A percentile compares a stretch with the other conserved stretches of the same genome.
Evolutionary conservation across 2,888 invertebrate species (phyloP).

Genomic region (Brachypterus glaber): DNA sequence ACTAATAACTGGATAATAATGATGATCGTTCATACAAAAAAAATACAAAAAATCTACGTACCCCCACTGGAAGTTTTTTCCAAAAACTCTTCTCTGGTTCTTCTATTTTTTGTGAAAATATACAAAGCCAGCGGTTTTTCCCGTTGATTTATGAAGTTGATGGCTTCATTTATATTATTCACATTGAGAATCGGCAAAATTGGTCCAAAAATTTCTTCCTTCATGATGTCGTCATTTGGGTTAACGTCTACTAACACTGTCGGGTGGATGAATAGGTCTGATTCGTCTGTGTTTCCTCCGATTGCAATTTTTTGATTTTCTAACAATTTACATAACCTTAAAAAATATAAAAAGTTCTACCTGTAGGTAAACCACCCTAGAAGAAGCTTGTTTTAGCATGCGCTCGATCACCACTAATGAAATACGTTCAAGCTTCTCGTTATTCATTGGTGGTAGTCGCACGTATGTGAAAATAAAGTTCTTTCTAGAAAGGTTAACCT

Average conservation of each 20-base stretch:
- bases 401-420: no score
- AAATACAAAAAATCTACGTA: not conserved
- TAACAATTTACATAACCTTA: constrained; percentile 52
- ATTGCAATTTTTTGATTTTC: constrained; percentile 61
- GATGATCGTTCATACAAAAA: no score
- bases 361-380: no score
- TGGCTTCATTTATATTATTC: constrained; percentile 76
- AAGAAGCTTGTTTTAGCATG: no score
- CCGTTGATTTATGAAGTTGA: constrained; percentile 78
- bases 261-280: constrained; percentile 75
- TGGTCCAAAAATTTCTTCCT: constrained; percentile 96
- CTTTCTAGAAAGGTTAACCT: no score
- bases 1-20: no score
- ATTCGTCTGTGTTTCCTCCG: constrained; percentile 68
- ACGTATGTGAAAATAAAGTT: no score
- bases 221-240: constrained; percentile 68
- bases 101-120: constrained; percentile 61
- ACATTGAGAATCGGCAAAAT: constrained; percentile 63
- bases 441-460: no score
- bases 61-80: constrained; percentile 69
- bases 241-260: constrained; percentile 72
- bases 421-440: no score
- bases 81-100: constrained; percentile 51
- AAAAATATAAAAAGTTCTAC: no score
- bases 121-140: constrained; percentile 88